Conservation (phyloP, 2,113 vertebrate species). For the Chaenogobius annularis region DNA sequence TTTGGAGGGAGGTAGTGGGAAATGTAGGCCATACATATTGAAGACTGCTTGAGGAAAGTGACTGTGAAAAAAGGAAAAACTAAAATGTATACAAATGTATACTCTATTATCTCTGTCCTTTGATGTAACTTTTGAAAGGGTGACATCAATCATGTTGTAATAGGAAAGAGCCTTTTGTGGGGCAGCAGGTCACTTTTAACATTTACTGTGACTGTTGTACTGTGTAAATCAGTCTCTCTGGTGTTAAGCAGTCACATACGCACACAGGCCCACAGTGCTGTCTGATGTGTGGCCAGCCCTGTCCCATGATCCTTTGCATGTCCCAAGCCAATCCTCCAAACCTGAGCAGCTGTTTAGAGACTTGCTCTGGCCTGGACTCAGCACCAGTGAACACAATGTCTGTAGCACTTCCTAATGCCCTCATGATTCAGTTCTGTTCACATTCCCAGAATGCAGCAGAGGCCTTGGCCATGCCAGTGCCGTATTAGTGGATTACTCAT, state of each 20-base stretch:
- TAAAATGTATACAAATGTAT: background rate
- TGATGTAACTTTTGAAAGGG: too few relatives aligned
- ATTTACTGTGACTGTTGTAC: conserved; percentile 21
- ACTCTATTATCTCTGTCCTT: too few relatives aligned
- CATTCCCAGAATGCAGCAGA: conserved; percentile 68
- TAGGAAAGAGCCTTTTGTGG: background rate
- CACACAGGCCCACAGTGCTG: conserved; percentile 15
- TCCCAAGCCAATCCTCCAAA: conserved; percentile 56
- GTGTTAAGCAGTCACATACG: conserved; percentile 18
- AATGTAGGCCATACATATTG: conserved; percentile 78
- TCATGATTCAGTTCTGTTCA: conserved; percentile 65
- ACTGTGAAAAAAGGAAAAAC: conserved; percentile 43
- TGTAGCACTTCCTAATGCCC: conserved; percentile 60
- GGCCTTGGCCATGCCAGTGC: conserved; percentile 53
- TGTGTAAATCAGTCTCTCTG: conserved; percentile 42
- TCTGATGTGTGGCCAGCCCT: conserved; percentile 59
- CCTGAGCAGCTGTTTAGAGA: conserved; percentile 68
- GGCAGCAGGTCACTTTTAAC: background rate
- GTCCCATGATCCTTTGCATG: conserved; percentile 46
- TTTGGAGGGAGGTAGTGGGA: conserved; percentile 64
- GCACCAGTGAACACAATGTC: conserved; percentile 57
- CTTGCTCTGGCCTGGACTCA: conserved; percentile 47
- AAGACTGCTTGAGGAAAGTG: conserved; percentile 61
- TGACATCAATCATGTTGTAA: background rate
- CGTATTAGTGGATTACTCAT: conserved; percentile 67